A percentile compares a stretch with the other conserved stretches of the same genome.
Evolutionary conservation across 2,113 vertebrate species (phyloP).

Genomic region (Apeltes quadracus): DNA sequence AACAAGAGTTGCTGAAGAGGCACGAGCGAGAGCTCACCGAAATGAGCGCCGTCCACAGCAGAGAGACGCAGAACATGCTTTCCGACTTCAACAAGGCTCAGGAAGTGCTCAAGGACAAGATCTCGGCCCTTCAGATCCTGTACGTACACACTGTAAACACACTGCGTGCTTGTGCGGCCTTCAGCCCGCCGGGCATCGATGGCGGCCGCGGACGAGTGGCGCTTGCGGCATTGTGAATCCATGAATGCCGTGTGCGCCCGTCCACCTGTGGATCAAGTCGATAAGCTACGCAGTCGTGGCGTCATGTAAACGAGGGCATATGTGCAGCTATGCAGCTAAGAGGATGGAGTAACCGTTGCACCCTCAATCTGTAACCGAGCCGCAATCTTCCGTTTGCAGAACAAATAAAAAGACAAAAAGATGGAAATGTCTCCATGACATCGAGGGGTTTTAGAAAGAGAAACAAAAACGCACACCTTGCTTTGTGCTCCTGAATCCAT

Average conservation of each 20-base stretch:
- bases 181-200: neutral
- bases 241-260: neutral
- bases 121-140: slow-evolving; percentile 96
- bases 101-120: slow-evolving; percentile 99
- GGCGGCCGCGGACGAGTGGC: neutral
- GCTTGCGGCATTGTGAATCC: neutral
- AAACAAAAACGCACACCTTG: neutral
- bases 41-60: slow-evolving; percentile 89
- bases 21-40: slow-evolving; percentile 92
- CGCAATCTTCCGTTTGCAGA: slow-evolving; percentile 2
- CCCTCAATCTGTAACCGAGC: slow-evolving; percentile 20
- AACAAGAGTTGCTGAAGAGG: slow-evolving; percentile 96
- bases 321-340: neutral
- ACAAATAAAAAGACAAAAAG: slow-evolving; percentile 11
- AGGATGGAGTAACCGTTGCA: slow-evolving; percentile 8
- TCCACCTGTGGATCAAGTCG: slow-evolving; percentile 13
- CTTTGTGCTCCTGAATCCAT: neutral
- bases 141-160: slow-evolving; percentile 79
- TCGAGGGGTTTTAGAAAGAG: neutral
- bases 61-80: slow-evolving; percentile 96
- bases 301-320: neutral
- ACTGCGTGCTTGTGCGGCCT: neutral
- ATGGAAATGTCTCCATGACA: neutral
- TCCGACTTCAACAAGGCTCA: slow-evolving; percentile 99
- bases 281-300: neutral